Percentiles rank a stretch among this genome's conserved stretches.
Conservation (phyloP, 2,888 invertebrate species). For the Minunthozetes semirufus region DNA sequence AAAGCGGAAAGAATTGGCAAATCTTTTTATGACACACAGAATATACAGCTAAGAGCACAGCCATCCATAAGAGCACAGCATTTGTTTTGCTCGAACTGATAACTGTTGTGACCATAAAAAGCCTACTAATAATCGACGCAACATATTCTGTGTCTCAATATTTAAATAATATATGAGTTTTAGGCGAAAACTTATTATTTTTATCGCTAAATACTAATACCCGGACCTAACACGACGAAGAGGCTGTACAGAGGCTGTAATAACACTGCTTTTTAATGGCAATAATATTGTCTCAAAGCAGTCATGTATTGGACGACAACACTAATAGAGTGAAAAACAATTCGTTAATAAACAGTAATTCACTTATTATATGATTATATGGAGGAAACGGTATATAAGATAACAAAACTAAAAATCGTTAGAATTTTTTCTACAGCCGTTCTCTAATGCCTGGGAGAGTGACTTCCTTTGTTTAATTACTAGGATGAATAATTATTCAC, state of each 20-base stretch:
- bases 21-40: background rate
- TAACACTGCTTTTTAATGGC: background rate
- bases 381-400: constrained; percentile 16
- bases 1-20: background rate
- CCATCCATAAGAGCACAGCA: too few species aligned
- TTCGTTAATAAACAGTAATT: background rate
- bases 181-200: background rate
- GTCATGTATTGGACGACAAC: constrained; percentile 19
- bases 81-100: background rate
- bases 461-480: constrained; percentile 32
- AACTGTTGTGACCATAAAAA: background rate
- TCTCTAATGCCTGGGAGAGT: constrained; percentile 26
- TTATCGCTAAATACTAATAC: background rate
- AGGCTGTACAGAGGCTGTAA: background rate
- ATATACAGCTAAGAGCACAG: background rate
- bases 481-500: background rate
- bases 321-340: background rate
- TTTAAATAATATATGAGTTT: background rate
- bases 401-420: background rate
- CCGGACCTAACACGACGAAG: constrained; percentile 16
- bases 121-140: background rate
- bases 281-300: background rate
- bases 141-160: background rate
- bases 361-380: constrained; percentile 2
- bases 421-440: background rate